Base-by-base conservation (phyloP, 2,888 invertebrate species). In the Acronicta alni region DNA sequence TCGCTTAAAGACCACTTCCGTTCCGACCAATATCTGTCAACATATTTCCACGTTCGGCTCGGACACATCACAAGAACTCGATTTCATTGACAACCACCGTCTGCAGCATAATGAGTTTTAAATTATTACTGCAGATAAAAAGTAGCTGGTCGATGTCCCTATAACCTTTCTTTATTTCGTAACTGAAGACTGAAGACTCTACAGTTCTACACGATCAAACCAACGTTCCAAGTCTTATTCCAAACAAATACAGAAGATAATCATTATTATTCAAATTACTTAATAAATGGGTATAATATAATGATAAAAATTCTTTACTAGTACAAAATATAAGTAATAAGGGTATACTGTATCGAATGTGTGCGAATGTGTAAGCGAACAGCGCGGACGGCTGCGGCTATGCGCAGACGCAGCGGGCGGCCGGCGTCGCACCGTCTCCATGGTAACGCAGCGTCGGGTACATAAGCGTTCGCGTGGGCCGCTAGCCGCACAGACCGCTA, bases 91-190 rank as follows among this genome's bases (percentile, higher is more conserved):
- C 92, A 89, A 87, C 89, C 84, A 86, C 84, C 87, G 88, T 87
- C 87, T 87, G 87, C 85, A 87, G 88, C 83, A 90, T 94, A 94
- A 94, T 93, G 91, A 92, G 89, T 91, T 92, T 92, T 92, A 93
- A 93, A 93, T 94, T 92, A 93, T 92, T 90, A 89, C 89, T 85
- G 89, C 86, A 86, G 89, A 91, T 91, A 93, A 93, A 93, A 93
- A 92, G 90, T 92, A 84, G 85, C 84, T 81, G 81, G 77, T 67
- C 82, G 81, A 82, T 84, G 84, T 77, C 71, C 84, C 75, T 84
- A 85, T 89, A 92, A 91, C 90, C 90, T 93, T 92, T 92, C 88
- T 88, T 84, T 86, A 85, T 81, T 80, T 86, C 77, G 82, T 89
- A 84, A 87, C 84, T 86, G 86, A 87, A 82, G 83, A 83, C 79